phyloP scores from a whole-genome alignment of 2,113 vertebrate genomes.

The Euleptes europaea region DNA sequence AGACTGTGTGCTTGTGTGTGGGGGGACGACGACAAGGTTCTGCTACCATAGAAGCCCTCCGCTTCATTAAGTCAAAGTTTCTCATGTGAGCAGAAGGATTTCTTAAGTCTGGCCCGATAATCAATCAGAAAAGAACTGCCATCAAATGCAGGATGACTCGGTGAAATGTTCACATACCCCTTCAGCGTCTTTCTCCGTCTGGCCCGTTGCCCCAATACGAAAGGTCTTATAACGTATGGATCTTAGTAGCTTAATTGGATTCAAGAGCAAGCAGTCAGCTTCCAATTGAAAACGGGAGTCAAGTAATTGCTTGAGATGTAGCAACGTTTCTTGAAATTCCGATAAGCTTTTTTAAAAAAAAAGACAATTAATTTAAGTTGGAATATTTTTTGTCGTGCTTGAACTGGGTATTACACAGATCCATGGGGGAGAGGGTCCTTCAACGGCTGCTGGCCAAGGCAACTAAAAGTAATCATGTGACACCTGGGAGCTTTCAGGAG shows the following conservation, averaged over 20 bases:
- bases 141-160: conserved; percentile 12
- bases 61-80: conserved; percentile 45
- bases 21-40: conserved; percentile 49
- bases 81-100: conserved; percentile 38
- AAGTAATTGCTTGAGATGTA: no score
- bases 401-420: no score
- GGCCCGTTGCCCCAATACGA: background rate
- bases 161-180: background rate
- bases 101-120: conserved; percentile 45
- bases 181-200: background rate
- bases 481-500: no score
- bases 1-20: conserved; percentile 24
- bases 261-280: no score
- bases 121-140: conserved; percentile 39
- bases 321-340: no score
- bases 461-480: no score
- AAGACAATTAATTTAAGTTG: no score
- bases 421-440: no score
- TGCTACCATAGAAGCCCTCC: conserved; percentile 39
- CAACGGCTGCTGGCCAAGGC: no score
- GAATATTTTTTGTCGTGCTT: no score
- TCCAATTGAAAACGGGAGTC: no score
- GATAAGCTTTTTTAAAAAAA: no score
- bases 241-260: background rate
- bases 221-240: background rate